Base-by-base conservation (phyloP, 2,113 vertebrate genomes). In the Psephotus haematonotus region DNA sequence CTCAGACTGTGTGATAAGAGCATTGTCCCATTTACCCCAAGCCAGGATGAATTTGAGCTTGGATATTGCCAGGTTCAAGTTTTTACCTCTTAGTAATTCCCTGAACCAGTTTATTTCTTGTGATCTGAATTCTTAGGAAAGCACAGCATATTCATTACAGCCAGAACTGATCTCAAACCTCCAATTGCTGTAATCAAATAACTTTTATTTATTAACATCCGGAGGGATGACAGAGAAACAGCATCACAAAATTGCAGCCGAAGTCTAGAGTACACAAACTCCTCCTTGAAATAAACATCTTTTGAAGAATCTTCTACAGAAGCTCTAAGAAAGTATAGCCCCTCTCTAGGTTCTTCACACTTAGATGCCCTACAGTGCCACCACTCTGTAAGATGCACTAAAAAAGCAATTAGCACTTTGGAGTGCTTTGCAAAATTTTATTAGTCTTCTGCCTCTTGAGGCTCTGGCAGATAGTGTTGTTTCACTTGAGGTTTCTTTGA, bases 371-470 rank as follows among this genome's bases (percentile, higher is more conserved):
- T 49, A 3, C 90, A 35, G 63, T 75, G 46, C 35, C 88, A 68
- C 74, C 5, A 2, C 64, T 91, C 62, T 22, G 17, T 15, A 52
- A 93, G 74, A 86, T 19, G 53, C 65, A 52, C 84, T 91, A 33
- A 75, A 90, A 65, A 80, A 70, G 43, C 92, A 95, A 95, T 97
- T 95, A 97, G 70, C 82, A 84, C 79, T 95, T 97, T 62, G 8
- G 82, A 85, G 67, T 49, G 82, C 75, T 92, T 90, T 91, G 86
- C 80, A 94, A 53, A 59, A 57, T 88, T 72, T 71, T 53, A 53
- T 82, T 72, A 63, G 64, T 81, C 90, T 82, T 46, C 59, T 88
- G 74, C 57, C 64, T 93, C 92, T 94, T 57, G 69, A 80, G 85
- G 90, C 83, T 88, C 37, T 90, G 94, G 95, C 72, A 60, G 82